Base-by-base conservation (phyloP, 2,113 vertebrate genomes). In the human (Homo sapiens) region DNA sequence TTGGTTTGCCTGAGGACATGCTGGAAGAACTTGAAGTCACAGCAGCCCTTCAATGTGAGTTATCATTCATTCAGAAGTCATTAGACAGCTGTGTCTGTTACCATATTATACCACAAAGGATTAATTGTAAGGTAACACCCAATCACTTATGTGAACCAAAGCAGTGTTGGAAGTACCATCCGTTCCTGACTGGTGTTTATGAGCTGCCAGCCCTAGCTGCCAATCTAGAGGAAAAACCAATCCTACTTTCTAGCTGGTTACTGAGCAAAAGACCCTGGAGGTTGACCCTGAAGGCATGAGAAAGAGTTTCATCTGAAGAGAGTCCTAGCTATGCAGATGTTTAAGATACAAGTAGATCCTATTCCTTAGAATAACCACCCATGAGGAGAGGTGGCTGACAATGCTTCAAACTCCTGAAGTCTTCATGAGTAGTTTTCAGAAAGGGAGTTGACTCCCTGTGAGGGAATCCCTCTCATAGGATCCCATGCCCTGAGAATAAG, bases 1-100 rank as follows among this genome's bases (percentile, higher is more conserved):
- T 59, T 38, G 68, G 11, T 20, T 38, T n/a, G 16, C 3, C 35
- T 66, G 17, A 3, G 22, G 9, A 25, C 16, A 18, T 12, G 48
- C 20, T 8, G 18, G 14, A 14, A 61, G 68, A 64, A 64, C 55
- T 35, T n/a, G 11, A 57, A 45, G 5, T 57, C 61, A 18, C 2
- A 35, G 20, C 11, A 7, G 2, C 35, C 14, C 30, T 1, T 64
- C 9, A 17, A 3, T 2, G 1, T 8, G 52, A 45, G 10, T 27
- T 40, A 25, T 14, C n/a, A 25, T 5, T 40, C 57, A 20, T 1
- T 55, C 1, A 4, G 45, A 73, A 32, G 2, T 78, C 20, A 8
- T 66, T 50, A 32, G 48, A 50, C 16, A n/a, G 79, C 8, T 3
- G 9, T 43, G 1, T 64, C 35, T 25, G 13, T 84, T 73, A 27